phyloP scores from a whole-genome alignment of 2,113 vertebrate species.

The Arvicanthis niloticus region DNA sequence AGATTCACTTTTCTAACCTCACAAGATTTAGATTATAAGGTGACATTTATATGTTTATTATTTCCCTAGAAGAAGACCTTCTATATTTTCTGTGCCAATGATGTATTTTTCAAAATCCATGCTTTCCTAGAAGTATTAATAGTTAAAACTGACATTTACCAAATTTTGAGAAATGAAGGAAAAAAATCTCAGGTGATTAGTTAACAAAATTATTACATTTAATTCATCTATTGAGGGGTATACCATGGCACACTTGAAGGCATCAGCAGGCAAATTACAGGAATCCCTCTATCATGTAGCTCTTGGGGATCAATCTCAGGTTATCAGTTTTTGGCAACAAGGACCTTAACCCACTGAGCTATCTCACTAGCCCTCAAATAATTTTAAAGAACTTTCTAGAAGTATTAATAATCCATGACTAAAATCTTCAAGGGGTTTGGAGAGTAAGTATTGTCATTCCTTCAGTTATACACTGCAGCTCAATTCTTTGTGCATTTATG shows the following conservation, averaged over 20 bases:
- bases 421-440: background rate
- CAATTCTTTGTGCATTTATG: background rate
- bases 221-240: background rate
- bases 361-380: background rate
- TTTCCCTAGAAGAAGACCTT: slow-evolving; percentile 25
- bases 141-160: slow-evolving; percentile 32
- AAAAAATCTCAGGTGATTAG: slow-evolving; percentile 52
- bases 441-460: background rate
- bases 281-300: background rate
- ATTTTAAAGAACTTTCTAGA: background rate
- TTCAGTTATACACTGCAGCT: background rate
- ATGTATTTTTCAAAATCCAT: background rate
- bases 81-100: background rate
- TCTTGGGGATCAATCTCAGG: background rate
- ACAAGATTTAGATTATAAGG: slow-evolving; percentile 4
- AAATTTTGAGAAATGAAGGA: slow-evolving; percentile 45
- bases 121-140: slow-evolving; percentile 33
- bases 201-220: background rate
- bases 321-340: background rate
- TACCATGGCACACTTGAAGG: background rate
- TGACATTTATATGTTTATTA: slow-evolving; percentile 29
- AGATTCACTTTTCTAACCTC: background rate
- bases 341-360: background rate
- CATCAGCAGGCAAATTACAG: background rate
- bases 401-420: background rate